These are phyloP conservation scores for Microplitis mediator DNA, from an alignment of 1,140 invertebrate species.

Conservation along the genomic window DNA sequence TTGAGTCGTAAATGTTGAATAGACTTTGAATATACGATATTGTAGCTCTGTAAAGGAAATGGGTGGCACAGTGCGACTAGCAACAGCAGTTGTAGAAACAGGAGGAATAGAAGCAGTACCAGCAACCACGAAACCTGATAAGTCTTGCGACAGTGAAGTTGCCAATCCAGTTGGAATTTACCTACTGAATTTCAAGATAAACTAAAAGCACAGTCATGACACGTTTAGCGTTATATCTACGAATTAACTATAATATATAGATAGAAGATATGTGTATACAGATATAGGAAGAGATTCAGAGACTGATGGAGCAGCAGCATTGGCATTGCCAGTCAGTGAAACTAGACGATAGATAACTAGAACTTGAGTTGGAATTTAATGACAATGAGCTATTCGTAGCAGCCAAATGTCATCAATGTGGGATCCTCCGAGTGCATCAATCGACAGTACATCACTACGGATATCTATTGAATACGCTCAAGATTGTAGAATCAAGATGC, in stretches of 20 bases:
- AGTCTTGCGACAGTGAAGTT: neutral
- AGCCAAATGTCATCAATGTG: constrained; percentile 15
- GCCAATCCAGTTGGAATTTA: neutral
- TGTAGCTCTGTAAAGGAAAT: too few relatives aligned
- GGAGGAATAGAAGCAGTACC: neutral
- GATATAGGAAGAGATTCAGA: too few relatives aligned
- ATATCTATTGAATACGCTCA: neutral
- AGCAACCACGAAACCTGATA: neutral
- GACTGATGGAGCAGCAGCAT: too few relatives aligned
- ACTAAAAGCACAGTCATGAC: neutral
- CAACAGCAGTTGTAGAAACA: neutral
- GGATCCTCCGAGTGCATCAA: neutral
- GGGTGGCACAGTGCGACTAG: neutral
- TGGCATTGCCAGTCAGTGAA: too few relatives aligned
- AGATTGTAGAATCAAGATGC: too few relatives aligned
- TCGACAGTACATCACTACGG: neutral
- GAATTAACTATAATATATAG: too few relatives aligned
- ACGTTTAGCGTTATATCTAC: neutral
- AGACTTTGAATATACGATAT: too few relatives aligned
- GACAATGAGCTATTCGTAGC: too few relatives aligned
- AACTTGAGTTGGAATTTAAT: neutral
- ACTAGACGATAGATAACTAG: neutral
- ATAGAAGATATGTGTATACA: too few relatives aligned
- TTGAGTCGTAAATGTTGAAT: too few relatives aligned
- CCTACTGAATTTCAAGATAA: neutral